Percentiles rank a stretch among this genome's conserved stretches.
Conservation (phyloP, 2,113 vertebrate species). For the Lipophrys pholis region DNA sequence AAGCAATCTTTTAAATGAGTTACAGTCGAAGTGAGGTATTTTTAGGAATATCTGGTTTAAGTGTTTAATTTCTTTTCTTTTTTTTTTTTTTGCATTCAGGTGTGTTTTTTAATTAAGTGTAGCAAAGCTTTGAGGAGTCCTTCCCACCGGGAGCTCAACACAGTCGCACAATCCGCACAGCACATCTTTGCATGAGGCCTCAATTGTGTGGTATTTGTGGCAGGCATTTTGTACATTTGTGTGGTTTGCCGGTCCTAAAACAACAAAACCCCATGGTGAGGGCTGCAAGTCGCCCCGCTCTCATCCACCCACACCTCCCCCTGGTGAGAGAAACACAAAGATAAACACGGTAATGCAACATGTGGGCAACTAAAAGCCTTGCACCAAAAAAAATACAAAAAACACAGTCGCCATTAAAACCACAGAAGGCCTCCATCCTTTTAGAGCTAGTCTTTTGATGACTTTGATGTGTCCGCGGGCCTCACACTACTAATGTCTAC, state of each 20-base stretch:
- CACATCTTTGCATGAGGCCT: background rate
- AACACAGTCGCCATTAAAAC: constrained; percentile 53
- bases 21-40: no score
- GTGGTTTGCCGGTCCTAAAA: constrained; percentile 13
- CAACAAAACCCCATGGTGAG: constrained; percentile 41
- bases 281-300: constrained; percentile 29
- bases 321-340: constrained; percentile 50
- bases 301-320: constrained; percentile 42
- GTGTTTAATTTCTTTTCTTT: no score
- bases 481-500: constrained; percentile 52
- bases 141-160: no score
- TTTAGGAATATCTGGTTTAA: background rate
- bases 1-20: no score
- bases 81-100: no score
- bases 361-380: constrained; percentile 61
- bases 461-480: constrained; percentile 65
- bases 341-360: constrained; percentile 64
- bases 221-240: constrained; percentile 18
- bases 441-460: constrained; percentile 67
- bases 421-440: constrained; percentile 56
- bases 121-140: no score
- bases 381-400: constrained; percentile 1
- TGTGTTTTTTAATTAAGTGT: no score
- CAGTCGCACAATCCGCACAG: no score
- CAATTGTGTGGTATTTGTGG: constrained; percentile 28